These are phyloP conservation scores for Taxidea taxus DNA, from an alignment of 2,113 vertebrate genomes.

Conservation along the genomic window DNA sequence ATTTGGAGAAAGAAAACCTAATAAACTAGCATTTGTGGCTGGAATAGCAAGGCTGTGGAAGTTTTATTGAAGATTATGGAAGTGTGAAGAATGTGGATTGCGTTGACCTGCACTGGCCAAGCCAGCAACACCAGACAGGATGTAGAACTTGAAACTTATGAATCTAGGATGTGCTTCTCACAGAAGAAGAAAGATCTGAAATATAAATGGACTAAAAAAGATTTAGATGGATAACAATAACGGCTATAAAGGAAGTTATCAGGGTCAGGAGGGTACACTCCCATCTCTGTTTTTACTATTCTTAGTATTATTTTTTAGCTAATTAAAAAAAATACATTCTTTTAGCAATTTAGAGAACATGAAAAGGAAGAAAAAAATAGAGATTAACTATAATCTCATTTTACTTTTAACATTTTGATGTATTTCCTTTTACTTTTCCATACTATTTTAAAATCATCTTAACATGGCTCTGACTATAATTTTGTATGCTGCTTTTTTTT, in stretches of 20 bases:
- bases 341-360: neutral
- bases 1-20: neutral
- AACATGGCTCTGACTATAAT: neutral
- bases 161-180: neutral
- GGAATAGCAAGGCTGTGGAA: neutral
- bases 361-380: neutral
- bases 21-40: neutral
- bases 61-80: neutral
- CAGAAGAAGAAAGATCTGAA: neutral
- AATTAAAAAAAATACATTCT: neutral
- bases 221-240: neutral
- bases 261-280: neutral
- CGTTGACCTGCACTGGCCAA: neutral
- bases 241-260: neutral
- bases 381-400: neutral
- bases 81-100: neutral
- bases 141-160: neutral
- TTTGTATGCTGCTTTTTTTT: conserved; percentile 14
- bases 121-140: neutral
- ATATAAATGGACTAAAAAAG: neutral
- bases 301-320: neutral
- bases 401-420: neutral
- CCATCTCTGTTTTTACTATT: conserved; percentile 4
- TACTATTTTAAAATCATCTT: neutral
- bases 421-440: neutral